Conservation (phyloP, 2,888 invertebrate species). For the Dysmachus trigonus region DNA sequence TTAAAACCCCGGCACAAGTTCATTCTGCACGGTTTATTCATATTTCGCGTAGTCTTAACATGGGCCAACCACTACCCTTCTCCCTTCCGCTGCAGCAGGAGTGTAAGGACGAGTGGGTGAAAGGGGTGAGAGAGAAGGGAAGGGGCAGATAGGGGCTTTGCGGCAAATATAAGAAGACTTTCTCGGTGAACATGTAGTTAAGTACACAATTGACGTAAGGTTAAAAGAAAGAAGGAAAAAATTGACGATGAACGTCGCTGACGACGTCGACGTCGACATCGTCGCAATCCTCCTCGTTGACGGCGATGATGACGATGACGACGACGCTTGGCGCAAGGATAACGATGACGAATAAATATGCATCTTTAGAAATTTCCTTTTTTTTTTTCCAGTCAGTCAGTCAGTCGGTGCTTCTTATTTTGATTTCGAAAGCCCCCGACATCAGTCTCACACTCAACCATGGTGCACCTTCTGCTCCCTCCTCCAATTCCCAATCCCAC, state of each 20-base stretch:
- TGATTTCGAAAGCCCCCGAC: slow-evolving; percentile 37
- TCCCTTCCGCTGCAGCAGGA: neutral
- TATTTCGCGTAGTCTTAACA: slow-evolving; percentile 41
- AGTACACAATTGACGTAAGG: slow-evolving; percentile 51
- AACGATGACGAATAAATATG: slow-evolving; percentile 50
- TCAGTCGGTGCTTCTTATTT: slow-evolving; percentile 45
- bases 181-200: slow-evolving; percentile 48
- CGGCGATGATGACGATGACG: slow-evolving; percentile 36
- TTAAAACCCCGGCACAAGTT: slow-evolving; percentile 42
- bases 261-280: slow-evolving; percentile 1
- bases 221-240: slow-evolving; percentile 39
- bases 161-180: slow-evolving; percentile 43
- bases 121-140: neutral
- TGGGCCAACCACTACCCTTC: neutral
- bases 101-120: too few relatives aligned
- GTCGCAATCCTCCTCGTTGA: slow-evolving; percentile 37
- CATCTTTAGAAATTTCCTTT: slow-evolving; percentile 48
- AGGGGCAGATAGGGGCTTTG: neutral
- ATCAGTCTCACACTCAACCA: neutral
- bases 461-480: neutral
- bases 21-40: slow-evolving; percentile 45
- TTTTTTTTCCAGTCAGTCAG: neutral
- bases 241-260: slow-evolving; percentile 25
- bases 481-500: neutral
- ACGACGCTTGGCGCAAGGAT: slow-evolving; percentile 46